A percentile compares a stretch with the other conserved stretches of the same genome.
These are phyloP conservation scores for Eretmodus cyanostictus DNA, from an alignment of 2,113 vertebrate species.

Conservation along the genomic window DNA sequence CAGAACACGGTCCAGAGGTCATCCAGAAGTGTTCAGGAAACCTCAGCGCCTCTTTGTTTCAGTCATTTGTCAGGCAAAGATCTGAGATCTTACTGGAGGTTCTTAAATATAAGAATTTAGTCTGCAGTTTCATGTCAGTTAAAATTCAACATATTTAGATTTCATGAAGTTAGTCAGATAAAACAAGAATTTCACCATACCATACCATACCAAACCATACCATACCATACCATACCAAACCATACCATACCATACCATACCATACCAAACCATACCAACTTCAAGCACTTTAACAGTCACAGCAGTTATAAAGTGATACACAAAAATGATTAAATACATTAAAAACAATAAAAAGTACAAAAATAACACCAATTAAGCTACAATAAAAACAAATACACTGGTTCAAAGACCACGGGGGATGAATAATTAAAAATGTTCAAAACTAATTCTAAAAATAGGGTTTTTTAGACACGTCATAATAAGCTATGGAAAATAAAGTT, in stretches of 20 bases:
- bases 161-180: neutral
- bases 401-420: neutral
- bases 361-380: neutral
- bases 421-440: neutral
- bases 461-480: neutral
- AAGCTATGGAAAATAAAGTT: neutral
- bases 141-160: neutral
- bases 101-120: neutral
- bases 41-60: fast-evolving
- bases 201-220: fast-evolving
- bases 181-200: fast-evolving
- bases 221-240: fast-evolving
- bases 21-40: neutral
- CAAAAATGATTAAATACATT: neutral
- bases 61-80: neutral
- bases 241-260: fast-evolving
- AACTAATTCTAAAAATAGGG: neutral
- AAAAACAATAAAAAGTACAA: neutral
- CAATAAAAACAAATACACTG: neutral
- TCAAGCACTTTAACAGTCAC: neutral
- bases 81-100: neutral
- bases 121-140: neutral
- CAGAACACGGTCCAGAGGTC: neutral
- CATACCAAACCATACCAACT: fast-evolving
- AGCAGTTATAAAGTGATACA: neutral